Evolutionary conservation across 2,888 invertebrate genomes (phyloP), one percentile per base, ranked within the genome.

Genomic region (Rapana venosa): DNA sequence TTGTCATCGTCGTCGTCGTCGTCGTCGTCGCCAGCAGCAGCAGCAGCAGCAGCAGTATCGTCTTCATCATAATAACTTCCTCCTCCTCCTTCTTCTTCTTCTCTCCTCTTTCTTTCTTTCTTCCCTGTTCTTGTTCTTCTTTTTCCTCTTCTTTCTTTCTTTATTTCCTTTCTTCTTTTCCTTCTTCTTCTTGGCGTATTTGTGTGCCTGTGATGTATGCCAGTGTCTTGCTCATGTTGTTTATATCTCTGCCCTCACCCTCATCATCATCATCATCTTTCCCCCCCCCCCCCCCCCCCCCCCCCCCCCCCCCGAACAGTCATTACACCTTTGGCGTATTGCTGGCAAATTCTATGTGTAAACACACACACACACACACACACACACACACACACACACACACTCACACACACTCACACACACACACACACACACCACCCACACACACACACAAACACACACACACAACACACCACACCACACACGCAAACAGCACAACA

Each of bases 121-220:
- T 22, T 70, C 70, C n/a, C n/a, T n/a, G n/a, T 70, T 22, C 22
- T 22, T 70, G 15, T 22, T 22, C 58, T 58, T 15, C 26, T 70
- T 22, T 22, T 22, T 70, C 70, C 22, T 22, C 26, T 22, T 70
- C 70, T 70, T 22, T 70, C 26, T 22, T 26, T 22, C 70, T 70
- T 22, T 22, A 13, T 70, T 22, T 70, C 70, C 22, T 22, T 70
- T 22, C 22, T 22, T 70, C 70, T 70, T 15, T 58, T 15, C 15
- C 58, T 15, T 15, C 58, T 58, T 15, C 15, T 15, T 58, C 58
- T 15, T 79, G 79, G 0, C 88, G 79, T 5, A 88, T 6, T 15
- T 79, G 47, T 20, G 88, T n/a, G 58, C 79, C 88, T 32, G 79
- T 88, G 20, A 58, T 88, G n/a, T 58, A 79, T 20, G 58, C 58